phyloP scores from a whole-genome alignment of 2,888 invertebrate genomes.

The Drosophila longiperda region DNA sequence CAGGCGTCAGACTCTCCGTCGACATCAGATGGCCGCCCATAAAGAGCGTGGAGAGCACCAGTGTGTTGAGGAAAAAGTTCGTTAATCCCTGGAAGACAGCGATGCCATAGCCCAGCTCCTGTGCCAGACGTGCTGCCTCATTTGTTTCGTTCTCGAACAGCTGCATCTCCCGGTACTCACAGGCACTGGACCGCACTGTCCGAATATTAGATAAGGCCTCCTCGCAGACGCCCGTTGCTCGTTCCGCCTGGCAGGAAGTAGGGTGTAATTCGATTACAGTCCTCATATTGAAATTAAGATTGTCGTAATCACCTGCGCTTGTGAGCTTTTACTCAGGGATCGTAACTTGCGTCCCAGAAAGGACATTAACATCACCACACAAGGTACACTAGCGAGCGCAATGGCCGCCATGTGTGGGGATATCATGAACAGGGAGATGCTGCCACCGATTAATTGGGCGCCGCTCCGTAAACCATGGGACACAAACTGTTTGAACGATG shows the following conservation, averaged over 20 bases:
- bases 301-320: constrained; percentile 89
- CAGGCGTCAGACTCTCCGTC: constrained; percentile 92
- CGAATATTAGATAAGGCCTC: constrained; percentile 97
- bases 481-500: constrained; percentile 96
- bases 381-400: constrained; percentile 93
- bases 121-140: constrained; percentile 89
- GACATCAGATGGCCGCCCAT: constrained; percentile 96
- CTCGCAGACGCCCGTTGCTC: constrained; percentile 94
- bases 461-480: constrained; percentile 95
- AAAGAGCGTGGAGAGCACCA: constrained; percentile 95
- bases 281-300: background rate
- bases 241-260: constrained; percentile 88
- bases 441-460: constrained; percentile 90
- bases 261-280: background rate
- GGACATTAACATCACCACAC: constrained; percentile 93
- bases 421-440: constrained; percentile 89
- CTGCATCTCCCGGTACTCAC: constrained; percentile 92
- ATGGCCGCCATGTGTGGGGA: constrained; percentile 95
- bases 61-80: constrained; percentile 91
- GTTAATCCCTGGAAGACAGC: constrained; percentile 96
- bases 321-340: constrained; percentile 91
- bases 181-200: constrained; percentile 97
- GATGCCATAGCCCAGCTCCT: constrained; percentile 94
- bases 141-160: constrained; percentile 91
- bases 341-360: constrained; percentile 92